A percentile compares a stretch with the other conserved stretches of the same genome.
Evolutionary conservation across 2,888 invertebrate species (phyloP).

Genomic region (Temnothorax ravouxi): DNA sequence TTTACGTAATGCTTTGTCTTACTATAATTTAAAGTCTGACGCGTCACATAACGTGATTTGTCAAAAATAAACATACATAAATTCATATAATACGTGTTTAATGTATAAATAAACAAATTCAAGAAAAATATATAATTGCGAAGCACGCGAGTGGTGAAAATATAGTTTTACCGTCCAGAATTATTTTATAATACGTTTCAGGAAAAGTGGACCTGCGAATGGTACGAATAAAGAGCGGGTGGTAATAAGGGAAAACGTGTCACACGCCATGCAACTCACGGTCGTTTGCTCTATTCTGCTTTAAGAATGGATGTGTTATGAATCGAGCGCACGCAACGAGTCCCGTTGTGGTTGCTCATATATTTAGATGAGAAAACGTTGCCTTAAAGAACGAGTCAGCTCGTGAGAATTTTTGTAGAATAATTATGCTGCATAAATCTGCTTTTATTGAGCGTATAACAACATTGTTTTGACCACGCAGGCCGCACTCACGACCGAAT

Average conservation of each 20-base stretch:
- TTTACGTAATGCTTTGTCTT: not conserved
- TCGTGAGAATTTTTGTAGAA: conserved; percentile 52
- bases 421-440: conserved; percentile 31
- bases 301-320: conserved; percentile 41
- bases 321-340: conserved; percentile 39
- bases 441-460: conserved; percentile 19
- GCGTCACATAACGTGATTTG: not conserved
- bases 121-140: conserved; percentile 6
- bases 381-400: conserved; percentile 18
- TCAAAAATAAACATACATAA: not conserved
- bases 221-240: conserved; percentile 1
- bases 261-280: conserved; percentile 41
- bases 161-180: not conserved
- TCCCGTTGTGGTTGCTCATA: conserved; percentile 48
- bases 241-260: conserved; percentile 43
- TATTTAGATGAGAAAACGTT: conserved; percentile 52
- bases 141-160: conserved; percentile 4
- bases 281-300: conserved; percentile 33
- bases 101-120: not conserved
- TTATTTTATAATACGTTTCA: not conserved
- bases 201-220: not conserved
- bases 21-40: not conserved
- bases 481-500: not conserved
- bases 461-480: conserved; percentile 17
- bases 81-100: not conserved